phyloP scores from a whole-genome alignment of 1,140 invertebrate species.

The Aphelinus atriplicis region DNA sequence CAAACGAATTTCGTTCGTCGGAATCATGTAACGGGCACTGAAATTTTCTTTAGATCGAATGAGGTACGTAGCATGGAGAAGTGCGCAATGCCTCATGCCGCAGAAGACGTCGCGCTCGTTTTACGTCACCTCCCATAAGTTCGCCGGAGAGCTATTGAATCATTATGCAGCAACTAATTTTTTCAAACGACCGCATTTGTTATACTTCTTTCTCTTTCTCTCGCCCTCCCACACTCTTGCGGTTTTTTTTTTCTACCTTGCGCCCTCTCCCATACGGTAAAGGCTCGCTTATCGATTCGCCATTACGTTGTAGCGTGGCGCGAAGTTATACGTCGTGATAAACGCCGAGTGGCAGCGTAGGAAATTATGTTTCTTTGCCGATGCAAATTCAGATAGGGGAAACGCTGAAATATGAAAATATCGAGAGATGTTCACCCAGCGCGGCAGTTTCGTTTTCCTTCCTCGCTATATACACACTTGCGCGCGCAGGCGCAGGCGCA shows the following conservation, averaged over 20 bases:
- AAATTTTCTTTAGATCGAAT: no score
- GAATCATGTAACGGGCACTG: no score
- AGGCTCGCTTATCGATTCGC: constrained; percentile 20
- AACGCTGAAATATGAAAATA: constrained; percentile 27
- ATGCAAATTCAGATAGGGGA: constrained; percentile 34
- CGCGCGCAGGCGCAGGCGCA: constrained; percentile 16
- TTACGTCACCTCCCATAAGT: no score
- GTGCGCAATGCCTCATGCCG: no score
- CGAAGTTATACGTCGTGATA: not conserved
- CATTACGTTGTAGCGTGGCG: constrained; percentile 13
- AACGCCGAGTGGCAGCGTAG: constrained; percentile 11
- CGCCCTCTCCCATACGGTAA: not conserved
- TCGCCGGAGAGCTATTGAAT: no score
- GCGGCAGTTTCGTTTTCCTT: constrained; percentile 18
- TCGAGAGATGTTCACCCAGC: not conserved
- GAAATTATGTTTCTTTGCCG: constrained; percentile 30
- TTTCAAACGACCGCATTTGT: no score
- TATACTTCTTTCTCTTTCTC: not conserved
- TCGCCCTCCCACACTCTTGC: no score
- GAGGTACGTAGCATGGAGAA: no score
- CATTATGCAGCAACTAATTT: no score
- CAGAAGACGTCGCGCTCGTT: no score
- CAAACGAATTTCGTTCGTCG: no score
- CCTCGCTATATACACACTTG: constrained; percentile 10
- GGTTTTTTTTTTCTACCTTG: no score